A percentile compares a stretch with the other conserved stretches of the same genome.
phyloP scores from a whole-genome alignment of 2,113 vertebrate genomes.

The Pavo muticus region DNA sequence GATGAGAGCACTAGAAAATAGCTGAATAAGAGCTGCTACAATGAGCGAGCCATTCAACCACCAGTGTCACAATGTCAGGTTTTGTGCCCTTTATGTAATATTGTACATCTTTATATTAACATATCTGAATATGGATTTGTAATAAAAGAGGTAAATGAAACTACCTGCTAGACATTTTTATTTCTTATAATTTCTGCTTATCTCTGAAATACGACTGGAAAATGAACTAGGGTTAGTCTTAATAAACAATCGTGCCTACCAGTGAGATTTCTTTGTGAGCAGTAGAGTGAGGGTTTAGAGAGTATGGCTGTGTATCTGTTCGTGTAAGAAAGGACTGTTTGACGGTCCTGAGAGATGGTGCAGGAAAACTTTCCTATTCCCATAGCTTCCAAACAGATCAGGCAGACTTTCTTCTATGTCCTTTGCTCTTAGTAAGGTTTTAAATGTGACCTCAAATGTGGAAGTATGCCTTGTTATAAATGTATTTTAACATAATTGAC shows the following conservation, averaged over 20 bases:
- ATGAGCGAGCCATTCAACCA: constrained; percentile 79
- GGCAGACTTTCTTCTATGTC: constrained; percentile 23
- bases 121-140: constrained; percentile 83
- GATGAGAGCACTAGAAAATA: constrained; percentile 79
- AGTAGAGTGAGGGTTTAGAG: constrained; percentile 1
- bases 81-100: constrained; percentile 86
- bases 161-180: constrained; percentile 7
- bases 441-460: constrained; percentile 1
- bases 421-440: constrained; percentile 36
- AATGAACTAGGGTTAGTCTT: neutral
- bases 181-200: constrained; percentile 46
- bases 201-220: constrained; percentile 44
- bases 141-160: constrained; percentile 82
- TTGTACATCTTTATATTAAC: constrained; percentile 90
- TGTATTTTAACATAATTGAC: constrained; percentile 4
- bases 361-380: constrained; percentile 17
- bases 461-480: constrained; percentile 22
- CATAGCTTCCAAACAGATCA: constrained; percentile 35
- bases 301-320: constrained; percentile 9
- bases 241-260: neutral
- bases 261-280: neutral
- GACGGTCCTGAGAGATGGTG: neutral
- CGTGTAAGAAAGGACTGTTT: neutral
- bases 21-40: constrained; percentile 71
- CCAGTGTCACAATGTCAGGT: constrained; percentile 58